phyloP scores from a whole-genome alignment of 2,113 vertebrate genomes.

The Xiphophorus couchianus region DNA sequence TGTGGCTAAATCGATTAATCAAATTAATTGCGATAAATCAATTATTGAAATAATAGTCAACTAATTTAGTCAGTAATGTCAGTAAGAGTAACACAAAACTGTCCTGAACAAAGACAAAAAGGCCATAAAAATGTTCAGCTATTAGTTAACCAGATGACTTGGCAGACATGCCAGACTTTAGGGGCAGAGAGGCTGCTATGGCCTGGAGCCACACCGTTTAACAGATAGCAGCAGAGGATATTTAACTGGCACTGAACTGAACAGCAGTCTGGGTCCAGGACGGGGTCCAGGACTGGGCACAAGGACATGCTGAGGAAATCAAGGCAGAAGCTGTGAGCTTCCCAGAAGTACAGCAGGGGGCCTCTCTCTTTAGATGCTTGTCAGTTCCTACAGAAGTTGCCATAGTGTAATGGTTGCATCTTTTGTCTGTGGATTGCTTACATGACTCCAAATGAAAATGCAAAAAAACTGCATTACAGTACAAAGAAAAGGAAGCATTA shows the following conservation, averaged over 20 bases:
- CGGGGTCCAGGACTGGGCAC: conserved; percentile 31
- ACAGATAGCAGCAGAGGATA: conserved; percentile 52
- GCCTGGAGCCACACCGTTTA: conserved; percentile 56
- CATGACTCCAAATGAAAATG: conserved; percentile 15
- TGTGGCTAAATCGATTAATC: background rate
- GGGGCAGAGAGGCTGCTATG: conserved; percentile 41
- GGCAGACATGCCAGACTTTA: conserved; percentile 28
- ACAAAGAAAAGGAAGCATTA: background rate
- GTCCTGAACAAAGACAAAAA: conserved; percentile 20
- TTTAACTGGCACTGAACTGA: conserved; percentile 50
- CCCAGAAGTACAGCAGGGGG: conserved; percentile 35
- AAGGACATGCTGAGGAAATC: conserved; percentile 27
- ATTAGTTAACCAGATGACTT: conserved; percentile 34
- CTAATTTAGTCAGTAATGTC: background rate
- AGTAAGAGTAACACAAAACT: conserved; percentile 7
- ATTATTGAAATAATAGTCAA: background rate
- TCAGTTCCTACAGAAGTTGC: conserved; percentile 38
- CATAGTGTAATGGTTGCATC: conserved; percentile 31
- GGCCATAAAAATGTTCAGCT: conserved; percentile 29
- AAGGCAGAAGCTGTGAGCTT: conserved; percentile 49
- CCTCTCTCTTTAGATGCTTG: conserved; percentile 39
- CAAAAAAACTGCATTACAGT: background rate
- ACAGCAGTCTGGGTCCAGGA: conserved; percentile 37
- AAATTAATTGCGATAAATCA: background rate
- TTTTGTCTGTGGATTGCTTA: conserved; percentile 10